Conservation (phyloP, 2,888 invertebrate species). For the Epirrhoe alternata region DNA sequence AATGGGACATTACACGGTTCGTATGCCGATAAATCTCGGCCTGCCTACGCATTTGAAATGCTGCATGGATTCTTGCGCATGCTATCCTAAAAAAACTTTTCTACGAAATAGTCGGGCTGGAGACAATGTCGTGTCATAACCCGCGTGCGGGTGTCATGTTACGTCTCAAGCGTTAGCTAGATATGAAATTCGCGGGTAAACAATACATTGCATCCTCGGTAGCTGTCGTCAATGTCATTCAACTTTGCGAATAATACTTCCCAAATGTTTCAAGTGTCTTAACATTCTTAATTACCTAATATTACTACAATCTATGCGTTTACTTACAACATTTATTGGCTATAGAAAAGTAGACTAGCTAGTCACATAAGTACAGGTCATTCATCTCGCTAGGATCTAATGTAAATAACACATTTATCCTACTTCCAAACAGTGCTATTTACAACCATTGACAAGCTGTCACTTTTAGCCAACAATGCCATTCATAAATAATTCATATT, state of each 20-base stretch:
- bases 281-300: background rate
- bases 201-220: constrained; percentile 30
- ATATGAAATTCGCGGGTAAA: constrained; percentile 37
- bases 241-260: constrained; percentile 40
- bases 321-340: background rate
- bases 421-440: constrained; percentile 22
- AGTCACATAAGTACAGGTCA: constrained; percentile 8
- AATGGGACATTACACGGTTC: constrained; percentile 64
- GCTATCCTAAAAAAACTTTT: constrained; percentile 62
- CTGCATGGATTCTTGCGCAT: constrained; percentile 55
- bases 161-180: constrained; percentile 41
- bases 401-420: constrained; percentile 22
- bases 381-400: constrained; percentile 16
- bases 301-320: background rate
- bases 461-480: constrained; percentile 59
- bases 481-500: constrained; percentile 57
- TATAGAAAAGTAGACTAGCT: background rate
- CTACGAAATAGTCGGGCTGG: constrained; percentile 61
- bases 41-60: constrained; percentile 64
- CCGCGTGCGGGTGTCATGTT: constrained; percentile 53
- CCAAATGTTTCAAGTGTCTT: background rate
- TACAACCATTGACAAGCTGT: constrained; percentile 43
- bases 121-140: constrained; percentile 61
- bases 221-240: constrained; percentile 45
- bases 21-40: constrained; percentile 60